These are phyloP conservation scores for Amblyornis subalaris DNA, from an alignment of 2,113 vertebrate species.

Conservation along the genomic window DNA sequence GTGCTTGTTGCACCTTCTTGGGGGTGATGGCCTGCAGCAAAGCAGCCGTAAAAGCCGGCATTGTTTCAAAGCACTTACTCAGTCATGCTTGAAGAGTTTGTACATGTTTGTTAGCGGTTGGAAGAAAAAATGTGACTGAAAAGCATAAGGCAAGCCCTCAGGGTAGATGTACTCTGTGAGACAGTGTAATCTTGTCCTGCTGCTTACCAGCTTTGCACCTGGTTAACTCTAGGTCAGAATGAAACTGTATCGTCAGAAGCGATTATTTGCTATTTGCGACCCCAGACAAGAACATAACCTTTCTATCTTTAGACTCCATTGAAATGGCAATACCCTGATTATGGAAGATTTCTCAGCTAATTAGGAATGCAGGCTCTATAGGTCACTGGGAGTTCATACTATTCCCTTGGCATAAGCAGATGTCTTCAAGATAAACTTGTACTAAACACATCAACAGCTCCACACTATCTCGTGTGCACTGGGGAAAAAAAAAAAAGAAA, in stretches of 20 bases:
- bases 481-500: not conserved
- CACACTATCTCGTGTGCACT: conserved; percentile 33
- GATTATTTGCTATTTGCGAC: conserved; percentile 32
- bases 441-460: conserved; percentile 57
- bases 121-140: conserved; percentile 7
- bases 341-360: conserved; percentile 56
- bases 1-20: not conserved
- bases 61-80: conserved; percentile 6
- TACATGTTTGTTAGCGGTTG: not conserved
- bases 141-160: conserved; percentile 24
- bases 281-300: conserved; percentile 31
- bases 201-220: conserved; percentile 44
- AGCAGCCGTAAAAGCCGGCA: not conserved
- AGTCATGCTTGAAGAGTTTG: conserved; percentile 40
- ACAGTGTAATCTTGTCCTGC: not conserved
- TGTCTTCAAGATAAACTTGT: conserved; percentile 70
- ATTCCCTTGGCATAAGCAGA: conserved; percentile 63
- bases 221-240: conserved; percentile 19
- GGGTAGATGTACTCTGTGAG: not conserved
- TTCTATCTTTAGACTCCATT: conserved; percentile 51
- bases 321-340: conserved; percentile 54
- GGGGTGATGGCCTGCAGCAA: not conserved
- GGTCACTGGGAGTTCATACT: conserved; percentile 57
- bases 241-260: conserved; percentile 20
- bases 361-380: conserved; percentile 55